These are phyloP conservation scores for Idaea aversata DNA, from an alignment of 2,888 invertebrate genomes.

Conservation along the genomic window DNA sequence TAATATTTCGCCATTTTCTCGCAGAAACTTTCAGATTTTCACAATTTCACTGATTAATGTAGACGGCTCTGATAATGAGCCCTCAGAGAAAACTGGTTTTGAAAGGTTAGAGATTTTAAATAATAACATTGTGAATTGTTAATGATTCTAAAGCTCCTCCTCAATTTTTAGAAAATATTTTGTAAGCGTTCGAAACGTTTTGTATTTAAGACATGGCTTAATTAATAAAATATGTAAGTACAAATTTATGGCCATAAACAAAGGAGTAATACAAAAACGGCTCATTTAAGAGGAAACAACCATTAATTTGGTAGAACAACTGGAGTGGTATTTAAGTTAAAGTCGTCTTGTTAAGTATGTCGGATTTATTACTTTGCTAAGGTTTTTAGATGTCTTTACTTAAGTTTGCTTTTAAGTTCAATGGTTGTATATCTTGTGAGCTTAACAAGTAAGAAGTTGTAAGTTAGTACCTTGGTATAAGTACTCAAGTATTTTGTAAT, in stretches of 20 bases:
- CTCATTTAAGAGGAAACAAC: slow-evolving; percentile 23
- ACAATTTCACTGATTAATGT: slow-evolving; percentile 28
- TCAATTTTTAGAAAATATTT: background rate
- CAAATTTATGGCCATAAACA: background rate
- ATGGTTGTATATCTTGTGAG: slow-evolving; percentile 9
- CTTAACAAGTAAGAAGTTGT: slow-evolving; percentile 12
- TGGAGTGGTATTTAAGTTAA: slow-evolving; percentile 29
- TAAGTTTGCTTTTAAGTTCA: slow-evolving; percentile 4
- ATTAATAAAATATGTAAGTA: background rate
- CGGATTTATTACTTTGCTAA: slow-evolving; percentile 27
- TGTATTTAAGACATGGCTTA: background rate
- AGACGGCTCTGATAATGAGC: slow-evolving; percentile 28
- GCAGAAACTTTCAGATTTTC: slow-evolving; percentile 32
- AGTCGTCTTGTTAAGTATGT: slow-evolving; percentile 27
- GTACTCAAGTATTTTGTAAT: background rate
- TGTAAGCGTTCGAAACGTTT: background rate
- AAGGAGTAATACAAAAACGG: slow-evolving; percentile 13
- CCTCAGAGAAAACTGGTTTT: slow-evolving; percentile 21
- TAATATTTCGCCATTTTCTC: slow-evolving; percentile 42
- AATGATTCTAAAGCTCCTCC: background rate
- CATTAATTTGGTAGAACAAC: slow-evolving; percentile 26
- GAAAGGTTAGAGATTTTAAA: slow-evolving; percentile 6
- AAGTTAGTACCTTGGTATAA: background rate
- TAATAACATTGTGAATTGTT: slow-evolving; percentile 12
- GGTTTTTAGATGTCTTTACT: slow-evolving; percentile 17